Base-by-base conservation (phyloP, 2,888 invertebrate genomes). In the Nysson spinosus region DNA sequence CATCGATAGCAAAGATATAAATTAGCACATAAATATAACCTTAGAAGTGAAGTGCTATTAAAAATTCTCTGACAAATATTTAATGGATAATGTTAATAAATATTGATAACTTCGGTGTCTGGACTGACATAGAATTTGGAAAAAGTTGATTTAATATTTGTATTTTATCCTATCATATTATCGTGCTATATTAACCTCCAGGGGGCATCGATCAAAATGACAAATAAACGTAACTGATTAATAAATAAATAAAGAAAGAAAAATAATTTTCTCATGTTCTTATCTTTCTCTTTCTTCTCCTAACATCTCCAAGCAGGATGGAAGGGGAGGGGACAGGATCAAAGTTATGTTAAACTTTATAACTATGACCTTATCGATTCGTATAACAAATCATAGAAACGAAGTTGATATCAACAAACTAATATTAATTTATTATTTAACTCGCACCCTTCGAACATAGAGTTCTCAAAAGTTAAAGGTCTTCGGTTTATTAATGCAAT, bases 251-350 rank as follows among this genome's bases (percentile, higher is more conserved):
- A n/a, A n/a, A n/a, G n/a, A n/a, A n/a, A n/a, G n/a, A n/a, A n/a
- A n/a, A n/a, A n/a, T 57, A 67, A 26, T 54, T 52, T 57, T 50
- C 64, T 70, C 60, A 58, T 70, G 40, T 76, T 71, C 47, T 64
- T 56, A 75, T 72, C 49, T 63, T 64, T 65, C 51, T 65, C 42
- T 40, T 71, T 72, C 46, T 62, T 68, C 57, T 62, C 70, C 57
- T 76, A 81, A 80, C 77, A 79, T 82, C 77, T 82, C 78, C 81
- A 83, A 84, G 81, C 79, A 73, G 83, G 82, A 83, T 77, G 80
- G 83, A 82, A 67, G 58, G 73, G 82, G 73, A 80, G 57, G 71
- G 79, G 77, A 74, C 50, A 77, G 81, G 83, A 80, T 76, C 62
- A 70, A 79, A 77, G 71, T 82, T 74, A 77, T 75, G 72, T 79